Base-by-base conservation (phyloP, 92 coral and sea anemone species). In the Montipora capitata region DNA sequence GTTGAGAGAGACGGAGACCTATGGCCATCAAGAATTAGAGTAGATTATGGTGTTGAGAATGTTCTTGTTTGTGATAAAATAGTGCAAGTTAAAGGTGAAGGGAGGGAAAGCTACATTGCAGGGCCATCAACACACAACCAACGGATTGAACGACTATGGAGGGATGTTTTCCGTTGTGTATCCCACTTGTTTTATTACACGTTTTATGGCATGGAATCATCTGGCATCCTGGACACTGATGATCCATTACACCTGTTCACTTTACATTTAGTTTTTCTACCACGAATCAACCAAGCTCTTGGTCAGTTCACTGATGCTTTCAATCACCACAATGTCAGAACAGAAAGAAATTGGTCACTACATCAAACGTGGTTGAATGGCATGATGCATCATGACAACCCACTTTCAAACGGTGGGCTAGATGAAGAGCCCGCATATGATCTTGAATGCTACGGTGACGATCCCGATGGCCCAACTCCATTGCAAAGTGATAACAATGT, bases 341-440 rank as follows among this genome's bases (percentile, higher is more conserved):
- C 92, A 75, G 94, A 88, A 44, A 81, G 86, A 66, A 87, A 91
- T 45, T 91, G 94, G 94, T 87, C 92, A 67, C 89, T 88, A 12
- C 20, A 91, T 80, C 94, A 91, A 69, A 91, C 87, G 89, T 91
- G 94, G 94, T 38, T 87, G 35, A 87, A 87, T 82, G 94, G 94
- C 14, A 87, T 91, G 92, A 81, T 87, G 92, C 88, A 83, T 10
- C 51, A 45, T 45, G 51, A 45, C 51, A 45, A 45, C 51, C 51
- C 51, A 45, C 82, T 92, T n/a, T 45, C 87, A 77, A 73, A 88
- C 65, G 80, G 85, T 58, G 54, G 40, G 67, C 75, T 92, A 18
- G 92, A 88, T 79, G 95, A 92, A 77, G 88, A 72, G 61, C 95
- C 95, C 51, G 51, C 51, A 56, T 41, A 78, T 54, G 95, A 92